These are phyloP conservation scores for Forbesichthys agassizii DNA, from an alignment of 2,113 vertebrate species.

Conservation along the genomic window DNA sequence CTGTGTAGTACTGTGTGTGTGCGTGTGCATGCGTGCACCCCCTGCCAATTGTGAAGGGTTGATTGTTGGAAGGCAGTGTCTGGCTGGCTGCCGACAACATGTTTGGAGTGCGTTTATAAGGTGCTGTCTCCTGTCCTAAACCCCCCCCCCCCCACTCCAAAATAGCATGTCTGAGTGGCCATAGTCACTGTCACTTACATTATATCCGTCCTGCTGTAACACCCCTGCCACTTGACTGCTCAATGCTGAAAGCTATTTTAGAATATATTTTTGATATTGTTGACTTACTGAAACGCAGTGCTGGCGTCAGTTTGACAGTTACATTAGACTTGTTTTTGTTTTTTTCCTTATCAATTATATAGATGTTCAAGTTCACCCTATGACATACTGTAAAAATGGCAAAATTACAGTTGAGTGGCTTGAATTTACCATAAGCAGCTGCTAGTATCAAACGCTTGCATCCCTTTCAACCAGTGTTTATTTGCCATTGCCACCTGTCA, in stretches of 20 bases:
- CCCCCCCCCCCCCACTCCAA: neutral
- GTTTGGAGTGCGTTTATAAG: conserved; percentile 8
- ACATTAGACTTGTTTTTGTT: no score
- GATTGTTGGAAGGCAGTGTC: conserved; percentile 58
- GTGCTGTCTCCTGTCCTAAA: neutral
- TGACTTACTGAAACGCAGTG: no score
- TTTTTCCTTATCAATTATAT: no score
- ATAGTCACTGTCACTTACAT: neutral
- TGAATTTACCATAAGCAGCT: neutral
- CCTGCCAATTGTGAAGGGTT: conserved; percentile 62
- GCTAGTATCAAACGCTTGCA: conserved; percentile 13
- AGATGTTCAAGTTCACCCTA: no score
- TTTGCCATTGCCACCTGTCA: conserved; percentile 36
- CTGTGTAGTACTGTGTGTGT: conserved; percentile 25
- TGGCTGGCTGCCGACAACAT: conserved; percentile 27
- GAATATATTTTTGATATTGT: no score
- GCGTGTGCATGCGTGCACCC: conserved; percentile 46
- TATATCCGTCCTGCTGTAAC: neutral
- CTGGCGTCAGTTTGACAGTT: no score
- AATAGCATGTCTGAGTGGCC: neutral
- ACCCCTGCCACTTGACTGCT: no score
- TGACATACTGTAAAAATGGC: neutral
- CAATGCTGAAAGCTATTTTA: no score
- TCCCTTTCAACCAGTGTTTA: neutral
- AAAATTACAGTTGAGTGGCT: neutral